Conservation (phyloP, 2,797 vertebrate species). For the Microchirus variegatus region DNA sequence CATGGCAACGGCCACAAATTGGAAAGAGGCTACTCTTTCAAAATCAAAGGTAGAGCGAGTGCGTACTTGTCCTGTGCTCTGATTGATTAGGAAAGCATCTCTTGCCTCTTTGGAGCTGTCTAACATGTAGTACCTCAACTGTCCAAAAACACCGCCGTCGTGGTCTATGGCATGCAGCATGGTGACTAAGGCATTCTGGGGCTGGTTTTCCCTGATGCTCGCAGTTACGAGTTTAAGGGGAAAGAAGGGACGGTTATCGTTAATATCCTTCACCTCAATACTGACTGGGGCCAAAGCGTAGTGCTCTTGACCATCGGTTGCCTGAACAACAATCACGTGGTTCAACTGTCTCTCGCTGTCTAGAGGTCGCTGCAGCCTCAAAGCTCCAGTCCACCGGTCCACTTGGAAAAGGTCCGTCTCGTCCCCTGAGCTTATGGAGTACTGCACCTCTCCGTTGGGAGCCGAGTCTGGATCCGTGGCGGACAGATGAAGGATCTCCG, state of each 20-base stretch:
- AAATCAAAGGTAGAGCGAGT: constrained; percentile 88
- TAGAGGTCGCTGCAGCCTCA: constrained; percentile 83
- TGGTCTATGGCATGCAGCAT: constrained; percentile 89
- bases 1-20: constrained; percentile 86
- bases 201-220: constrained; percentile 93
- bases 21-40: constrained; percentile 88
- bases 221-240: constrained; percentile 87
- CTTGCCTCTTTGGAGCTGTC: constrained; percentile 78
- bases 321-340: constrained; percentile 89
- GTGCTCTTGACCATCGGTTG: constrained; percentile 85
- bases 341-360: constrained; percentile 82
- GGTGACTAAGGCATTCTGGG: constrained; percentile 90
- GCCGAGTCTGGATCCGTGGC: constrained; percentile 93
- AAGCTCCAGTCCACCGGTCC: constrained; percentile 87
- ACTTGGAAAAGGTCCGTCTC: constrained; percentile 87
- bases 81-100: constrained; percentile 87
- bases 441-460: constrained; percentile 85
- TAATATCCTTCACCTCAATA: constrained; percentile 93
- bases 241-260: constrained; percentile 92
- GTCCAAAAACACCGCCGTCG: constrained; percentile 89
- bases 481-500: constrained; percentile 88
- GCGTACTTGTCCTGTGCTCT: constrained; percentile 89
- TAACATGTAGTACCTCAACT: constrained; percentile 86
- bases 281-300: constrained; percentile 88
- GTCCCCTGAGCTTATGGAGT: constrained; percentile 92